These are phyloP conservation scores for Onychomys leucogaster DNA, from an alignment of 2,797 vertebrate genomes.

Conservation along the genomic window DNA sequence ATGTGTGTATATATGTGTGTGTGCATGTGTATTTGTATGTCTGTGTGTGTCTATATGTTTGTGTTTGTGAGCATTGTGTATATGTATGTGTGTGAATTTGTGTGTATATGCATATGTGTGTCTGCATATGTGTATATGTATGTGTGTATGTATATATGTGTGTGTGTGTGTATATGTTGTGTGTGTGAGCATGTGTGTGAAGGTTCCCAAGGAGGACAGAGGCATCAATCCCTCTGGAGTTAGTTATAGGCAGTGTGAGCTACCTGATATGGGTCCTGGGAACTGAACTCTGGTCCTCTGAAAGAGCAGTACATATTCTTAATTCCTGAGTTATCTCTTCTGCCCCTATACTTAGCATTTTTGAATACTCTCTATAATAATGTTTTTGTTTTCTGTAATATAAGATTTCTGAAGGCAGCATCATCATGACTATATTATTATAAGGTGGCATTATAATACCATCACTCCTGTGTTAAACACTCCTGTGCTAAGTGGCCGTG, in stretches of 20 bases:
- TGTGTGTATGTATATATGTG: background rate
- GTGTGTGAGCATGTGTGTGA: background rate
- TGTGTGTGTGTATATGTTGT: background rate
- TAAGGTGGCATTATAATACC: background rate
- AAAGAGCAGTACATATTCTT: background rate
- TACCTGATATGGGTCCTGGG: background rate
- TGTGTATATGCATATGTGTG: background rate
- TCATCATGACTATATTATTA: background rate
- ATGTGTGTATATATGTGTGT: background rate
- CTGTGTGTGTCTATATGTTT: background rate
- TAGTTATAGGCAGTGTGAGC: background rate
- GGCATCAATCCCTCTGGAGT: background rate
- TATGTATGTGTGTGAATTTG: background rate
- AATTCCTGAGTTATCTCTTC: background rate
- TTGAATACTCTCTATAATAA: background rate
- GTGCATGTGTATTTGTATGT: background rate
- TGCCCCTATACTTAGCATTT: background rate
- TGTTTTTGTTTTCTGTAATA: constrained; percentile 6
- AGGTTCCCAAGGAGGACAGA: background rate
- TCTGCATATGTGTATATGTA: background rate
- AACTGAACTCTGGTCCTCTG: background rate
- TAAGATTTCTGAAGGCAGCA: background rate
- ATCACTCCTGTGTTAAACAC: background rate
- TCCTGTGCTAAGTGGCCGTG: background rate
- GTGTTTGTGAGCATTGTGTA: background rate